A percentile compares a stretch with the other conserved stretches of the same genome.
Conservation (phyloP, 2,113 vertebrate genomes). For the Crotalus helleri region DNA sequence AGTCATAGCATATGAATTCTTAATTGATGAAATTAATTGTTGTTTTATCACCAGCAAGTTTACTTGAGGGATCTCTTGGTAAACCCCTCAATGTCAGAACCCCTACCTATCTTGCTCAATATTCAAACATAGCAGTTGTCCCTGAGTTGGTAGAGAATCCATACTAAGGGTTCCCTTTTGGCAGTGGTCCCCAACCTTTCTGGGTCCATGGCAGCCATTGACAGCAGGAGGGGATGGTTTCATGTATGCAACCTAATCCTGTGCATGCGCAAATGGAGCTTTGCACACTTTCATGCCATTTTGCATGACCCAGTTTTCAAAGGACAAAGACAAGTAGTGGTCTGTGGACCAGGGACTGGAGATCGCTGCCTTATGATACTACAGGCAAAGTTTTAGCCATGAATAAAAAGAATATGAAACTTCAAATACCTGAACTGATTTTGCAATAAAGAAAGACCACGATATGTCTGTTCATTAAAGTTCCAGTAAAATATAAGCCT, state of each 20-base stretch:
- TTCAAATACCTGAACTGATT: neutral
- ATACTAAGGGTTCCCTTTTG: neutral
- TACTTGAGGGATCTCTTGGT: neutral
- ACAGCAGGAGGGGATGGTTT: neutral
- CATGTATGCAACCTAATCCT: neutral
- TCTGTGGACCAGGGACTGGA: neutral
- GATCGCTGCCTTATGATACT: neutral
- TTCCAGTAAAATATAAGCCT: neutral
- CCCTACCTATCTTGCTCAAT: neutral
- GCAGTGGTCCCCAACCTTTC: neutral
- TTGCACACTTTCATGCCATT: neutral
- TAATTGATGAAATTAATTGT: constrained; percentile 48
- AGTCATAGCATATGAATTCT: constrained; percentile 30
- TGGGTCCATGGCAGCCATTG: neutral
- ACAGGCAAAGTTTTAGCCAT: neutral
- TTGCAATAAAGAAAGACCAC: neutral
- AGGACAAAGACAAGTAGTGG: neutral
- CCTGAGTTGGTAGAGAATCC: neutral
- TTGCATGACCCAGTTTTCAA: neutral
- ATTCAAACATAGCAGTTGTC: neutral
- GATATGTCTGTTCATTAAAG: neutral
- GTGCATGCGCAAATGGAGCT: neutral
- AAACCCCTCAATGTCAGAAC: neutral
- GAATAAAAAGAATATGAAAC: neutral
- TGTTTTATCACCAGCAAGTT: neutral